Conservation (phyloP, 2,113 vertebrate genomes). For the Perca fluviatilis region DNA sequence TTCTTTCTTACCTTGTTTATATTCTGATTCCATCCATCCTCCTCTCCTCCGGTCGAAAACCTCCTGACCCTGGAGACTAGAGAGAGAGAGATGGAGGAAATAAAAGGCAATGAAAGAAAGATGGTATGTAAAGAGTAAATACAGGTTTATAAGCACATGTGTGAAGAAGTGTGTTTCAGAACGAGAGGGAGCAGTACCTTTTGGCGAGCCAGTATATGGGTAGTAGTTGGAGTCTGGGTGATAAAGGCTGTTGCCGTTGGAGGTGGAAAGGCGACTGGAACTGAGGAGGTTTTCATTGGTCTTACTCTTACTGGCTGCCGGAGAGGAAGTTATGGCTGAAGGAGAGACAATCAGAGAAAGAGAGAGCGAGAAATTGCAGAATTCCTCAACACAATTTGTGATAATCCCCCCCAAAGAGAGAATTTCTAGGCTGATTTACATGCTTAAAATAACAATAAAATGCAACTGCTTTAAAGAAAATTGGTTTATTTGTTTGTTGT, state of each 20-base stretch:
- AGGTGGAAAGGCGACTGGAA: conserved; percentile 88
- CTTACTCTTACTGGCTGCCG: conserved; percentile 88
- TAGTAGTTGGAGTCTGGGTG: conserved; percentile 91
- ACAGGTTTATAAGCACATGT: background rate
- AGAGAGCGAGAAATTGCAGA: background rate
- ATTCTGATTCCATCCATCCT: conserved; percentile 79
- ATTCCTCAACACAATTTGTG: background rate
- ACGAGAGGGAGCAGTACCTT: conserved; percentile 66
- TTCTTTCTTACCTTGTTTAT: conserved; percentile 71
- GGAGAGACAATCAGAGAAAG: conserved; percentile 1
- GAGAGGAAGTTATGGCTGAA: conserved; percentile 79
- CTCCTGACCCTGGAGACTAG: conserved; percentile 75
- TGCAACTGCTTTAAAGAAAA: background rate
- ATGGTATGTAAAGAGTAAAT: conserved; percentile 5
- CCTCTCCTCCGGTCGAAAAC: conserved; percentile 80
- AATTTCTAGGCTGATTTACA: conserved; percentile 6
- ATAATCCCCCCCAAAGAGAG: background rate
- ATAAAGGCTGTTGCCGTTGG: conserved; percentile 90
- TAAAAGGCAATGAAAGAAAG: conserved; percentile 11
- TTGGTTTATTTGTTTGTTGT: background rate
- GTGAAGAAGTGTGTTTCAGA: background rate
- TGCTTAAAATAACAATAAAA: background rate
- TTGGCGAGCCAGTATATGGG: conserved; percentile 91
- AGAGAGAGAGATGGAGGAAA: conserved; percentile 4
- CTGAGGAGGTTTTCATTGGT: conserved; percentile 92